Evolutionary conservation across 2,888 invertebrate genomes (phyloP).

Genomic region (Nowickia ferox): DNA sequence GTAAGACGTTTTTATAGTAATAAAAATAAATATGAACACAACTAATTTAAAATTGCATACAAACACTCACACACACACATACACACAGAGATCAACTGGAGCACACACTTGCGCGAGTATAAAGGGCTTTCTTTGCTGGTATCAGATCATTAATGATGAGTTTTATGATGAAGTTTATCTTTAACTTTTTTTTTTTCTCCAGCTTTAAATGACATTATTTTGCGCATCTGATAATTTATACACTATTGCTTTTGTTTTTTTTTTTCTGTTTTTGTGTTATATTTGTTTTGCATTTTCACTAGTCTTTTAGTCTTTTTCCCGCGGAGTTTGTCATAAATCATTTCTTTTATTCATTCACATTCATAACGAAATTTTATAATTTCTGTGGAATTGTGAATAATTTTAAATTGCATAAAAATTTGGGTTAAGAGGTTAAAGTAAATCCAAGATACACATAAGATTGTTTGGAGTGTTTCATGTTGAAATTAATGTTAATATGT

Average conservation of each 20-base stretch:
- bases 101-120: not conserved
- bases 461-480: not conserved
- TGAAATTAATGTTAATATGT: not conserved
- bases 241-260: slow-evolving; percentile 12
- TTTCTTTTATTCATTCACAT: slow-evolving; percentile 24
- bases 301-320: not conserved
- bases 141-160: slow-evolving; percentile 1
- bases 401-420: slow-evolving; percentile 32
- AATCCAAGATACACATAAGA: not conserved
- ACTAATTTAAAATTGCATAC: not conserved
- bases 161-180: slow-evolving; percentile 4
- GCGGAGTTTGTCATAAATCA: slow-evolving; percentile 5
- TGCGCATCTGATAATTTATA: not conserved
- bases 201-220: slow-evolving; percentile 37
- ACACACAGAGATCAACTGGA: too few relatives aligned
- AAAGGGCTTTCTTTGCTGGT: not conserved
- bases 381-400: slow-evolving; percentile 23
- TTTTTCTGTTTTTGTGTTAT: slow-evolving; percentile 10
- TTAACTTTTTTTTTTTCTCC: slow-evolving; percentile 6
- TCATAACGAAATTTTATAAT: slow-evolving; percentile 24
- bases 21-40: slow-evolving; percentile 24
- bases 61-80: not conserved
- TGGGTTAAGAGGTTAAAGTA: slow-evolving; percentile 56
- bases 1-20: slow-evolving; percentile 10
- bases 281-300: slow-evolving; percentile 11